phyloP scores from a whole-genome alignment of 1,140 invertebrate species.

The Drosophila neocordata region DNA sequence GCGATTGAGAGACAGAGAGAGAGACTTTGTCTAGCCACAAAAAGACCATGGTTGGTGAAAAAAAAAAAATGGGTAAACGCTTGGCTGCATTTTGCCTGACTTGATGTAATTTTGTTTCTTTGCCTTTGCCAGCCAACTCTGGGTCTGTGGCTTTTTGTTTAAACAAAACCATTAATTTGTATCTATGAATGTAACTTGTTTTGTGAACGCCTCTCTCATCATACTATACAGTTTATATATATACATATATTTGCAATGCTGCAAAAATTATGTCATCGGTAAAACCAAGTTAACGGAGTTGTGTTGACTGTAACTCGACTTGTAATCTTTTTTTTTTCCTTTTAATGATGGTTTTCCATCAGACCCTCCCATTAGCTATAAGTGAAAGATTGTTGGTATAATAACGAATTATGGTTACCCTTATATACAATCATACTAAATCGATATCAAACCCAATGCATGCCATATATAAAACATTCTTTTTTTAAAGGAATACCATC shows the following conservation, averaged over 20 bases:
- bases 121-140: conserved; percentile 20
- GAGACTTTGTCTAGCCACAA: conserved; percentile 68
- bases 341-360: not conserved
- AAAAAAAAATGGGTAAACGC: conserved; percentile 59
- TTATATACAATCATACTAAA: not conserved
- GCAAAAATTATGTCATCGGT: conserved; percentile 61
- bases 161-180: conserved; percentile 56
- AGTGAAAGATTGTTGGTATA: not conserved
- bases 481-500: no score
- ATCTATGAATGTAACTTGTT: conserved; percentile 25
- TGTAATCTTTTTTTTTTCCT: not conserved
- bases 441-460: no score
- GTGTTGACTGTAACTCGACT: not conserved
- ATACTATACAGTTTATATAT: not conserved
- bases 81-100: conserved; percentile 74
- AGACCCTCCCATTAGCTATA: not conserved
- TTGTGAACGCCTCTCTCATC: conserved; percentile 17
- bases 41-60: conserved; percentile 59
- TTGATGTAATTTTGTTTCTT: conserved; percentile 75
- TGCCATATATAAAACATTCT: no score
- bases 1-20: conserved; percentile 19
- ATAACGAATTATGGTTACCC: not conserved
- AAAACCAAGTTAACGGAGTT: not conserved
- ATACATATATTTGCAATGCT: not conserved
- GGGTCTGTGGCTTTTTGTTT: conserved; percentile 25